Evolutionary conservation across 1,140 invertebrate genomes (phyloP).

Genomic region (Scaptodrosophila lebanonensis): DNA sequence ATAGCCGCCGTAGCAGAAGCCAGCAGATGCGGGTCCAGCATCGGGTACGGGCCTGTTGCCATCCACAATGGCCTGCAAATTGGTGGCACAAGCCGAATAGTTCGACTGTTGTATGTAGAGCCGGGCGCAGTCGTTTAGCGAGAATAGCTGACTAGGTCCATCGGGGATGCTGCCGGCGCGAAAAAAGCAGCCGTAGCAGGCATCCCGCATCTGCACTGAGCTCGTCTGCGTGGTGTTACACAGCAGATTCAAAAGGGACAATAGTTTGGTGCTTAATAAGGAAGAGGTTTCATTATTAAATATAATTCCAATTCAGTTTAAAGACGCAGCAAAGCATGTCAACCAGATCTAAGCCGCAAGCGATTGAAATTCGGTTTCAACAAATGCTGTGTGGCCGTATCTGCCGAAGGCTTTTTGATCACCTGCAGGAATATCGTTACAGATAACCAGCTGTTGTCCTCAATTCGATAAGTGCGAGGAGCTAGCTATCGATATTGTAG

Average conservation of each 20-base stretch:
- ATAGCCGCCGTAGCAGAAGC: constrained; percentile 78
- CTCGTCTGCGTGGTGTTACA: constrained; percentile 79
- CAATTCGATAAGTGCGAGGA: too few relatives aligned
- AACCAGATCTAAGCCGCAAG: too few relatives aligned
- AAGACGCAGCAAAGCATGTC: too few relatives aligned
- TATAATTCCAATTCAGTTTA: too few relatives aligned
- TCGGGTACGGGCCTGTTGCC: constrained; percentile 12
- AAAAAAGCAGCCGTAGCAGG: constrained; percentile 79
- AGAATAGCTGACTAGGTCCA: constrained; percentile 77
- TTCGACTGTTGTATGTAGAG: constrained; percentile 78
- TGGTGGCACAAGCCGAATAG: constrained; percentile 77
- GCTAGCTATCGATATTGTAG: background rate
- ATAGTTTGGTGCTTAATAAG: constrained; percentile 77
- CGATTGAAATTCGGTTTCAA: too few relatives aligned
- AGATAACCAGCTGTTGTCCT: too few relatives aligned
- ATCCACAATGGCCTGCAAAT: constrained; percentile 63
- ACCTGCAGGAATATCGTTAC: too few relatives aligned
- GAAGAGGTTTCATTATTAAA: too few relatives aligned
- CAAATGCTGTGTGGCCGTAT: too few relatives aligned
- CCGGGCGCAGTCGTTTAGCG: constrained; percentile 77
- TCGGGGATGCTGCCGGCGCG: constrained; percentile 75
- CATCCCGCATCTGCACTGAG: constrained; percentile 78
- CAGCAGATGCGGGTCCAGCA: background rate
- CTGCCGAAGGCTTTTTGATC: too few relatives aligned
- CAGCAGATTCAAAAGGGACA: constrained; percentile 78